A percentile compares a stretch with the other conserved stretches of the same genome.
These are phyloP conservation scores for Chamaetylas fuelleborni DNA, from an alignment of 2,113 vertebrate species.

Conservation along the genomic window DNA sequence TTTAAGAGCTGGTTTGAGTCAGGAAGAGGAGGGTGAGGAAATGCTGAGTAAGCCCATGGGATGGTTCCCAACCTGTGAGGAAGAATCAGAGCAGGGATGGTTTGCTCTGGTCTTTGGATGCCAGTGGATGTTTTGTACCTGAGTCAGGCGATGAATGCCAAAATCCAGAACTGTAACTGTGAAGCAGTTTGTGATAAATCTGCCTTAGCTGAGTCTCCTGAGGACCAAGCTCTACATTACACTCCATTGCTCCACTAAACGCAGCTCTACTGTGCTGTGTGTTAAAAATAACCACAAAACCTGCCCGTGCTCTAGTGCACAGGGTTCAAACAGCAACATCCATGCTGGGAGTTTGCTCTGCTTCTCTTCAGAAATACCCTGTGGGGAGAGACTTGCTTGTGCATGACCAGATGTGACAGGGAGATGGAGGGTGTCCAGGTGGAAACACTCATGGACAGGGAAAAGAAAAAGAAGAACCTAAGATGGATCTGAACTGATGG, in stretches of 20 bases:
- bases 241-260: background rate
- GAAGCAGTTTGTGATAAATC: background rate
- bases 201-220: background rate
- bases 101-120: background rate
- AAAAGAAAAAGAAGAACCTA: background rate
- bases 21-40: background rate
- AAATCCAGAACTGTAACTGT: background rate
- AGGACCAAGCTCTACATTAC: background rate
- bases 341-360: background rate
- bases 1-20: background rate
- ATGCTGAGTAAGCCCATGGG: background rate
- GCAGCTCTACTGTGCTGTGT: background rate
- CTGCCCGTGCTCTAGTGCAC: background rate
- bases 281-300: background rate
- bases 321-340: background rate
- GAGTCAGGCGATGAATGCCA: background rate
- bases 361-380: background rate
- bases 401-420: fast-evolving
- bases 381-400: background rate
- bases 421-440: background rate
- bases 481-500: background rate
- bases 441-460: background rate
- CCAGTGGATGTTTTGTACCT: background rate
- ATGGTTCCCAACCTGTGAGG: background rate
- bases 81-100: background rate